Conservation (phyloP, 2,888 invertebrate genomes). For the Pinctada fucata region DNA sequence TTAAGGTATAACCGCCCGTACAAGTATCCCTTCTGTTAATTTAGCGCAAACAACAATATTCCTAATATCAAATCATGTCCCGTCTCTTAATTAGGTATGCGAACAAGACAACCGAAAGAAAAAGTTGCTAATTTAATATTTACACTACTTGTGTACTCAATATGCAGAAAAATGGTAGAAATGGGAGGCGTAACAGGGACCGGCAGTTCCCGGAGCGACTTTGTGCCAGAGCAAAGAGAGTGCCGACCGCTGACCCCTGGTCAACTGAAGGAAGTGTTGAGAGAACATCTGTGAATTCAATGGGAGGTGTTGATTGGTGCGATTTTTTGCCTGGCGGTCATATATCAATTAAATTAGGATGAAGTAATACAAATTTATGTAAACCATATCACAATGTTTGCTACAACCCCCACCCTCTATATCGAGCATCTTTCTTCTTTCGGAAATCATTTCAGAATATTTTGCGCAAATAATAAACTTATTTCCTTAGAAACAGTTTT, state of each 20-base stretch:
- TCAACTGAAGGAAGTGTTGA: not conserved
- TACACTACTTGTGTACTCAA: not conserved
- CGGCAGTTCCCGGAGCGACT: not conserved
- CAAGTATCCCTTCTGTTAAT: not conserved
- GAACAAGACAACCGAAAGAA: not conserved
- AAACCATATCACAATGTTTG: too few relatives aligned
- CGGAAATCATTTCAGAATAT: too few relatives aligned
- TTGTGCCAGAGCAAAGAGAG: not conserved
- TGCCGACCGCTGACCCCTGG: too few relatives aligned
- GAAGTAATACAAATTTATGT: too few relatives aligned
- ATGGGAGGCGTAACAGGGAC: not conserved
- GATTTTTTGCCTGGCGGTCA: not conserved
- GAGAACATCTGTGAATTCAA: not conserved
- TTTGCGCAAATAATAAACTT: too few relatives aligned
- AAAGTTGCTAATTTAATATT: conserved; percentile 4
- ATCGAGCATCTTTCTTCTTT: too few relatives aligned
- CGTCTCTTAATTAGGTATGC: not conserved
- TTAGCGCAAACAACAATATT: not conserved
- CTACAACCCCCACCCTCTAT: too few relatives aligned
- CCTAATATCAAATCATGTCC: conserved; percentile 1
- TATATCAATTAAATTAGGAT: too few relatives aligned
- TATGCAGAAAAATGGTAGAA: not conserved
- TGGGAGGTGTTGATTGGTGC: not conserved
- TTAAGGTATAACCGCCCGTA: not conserved
- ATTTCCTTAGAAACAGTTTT: too few relatives aligned